These are phyloP conservation scores for Epinephelus cyanopodus DNA, from an alignment of 2,113 vertebrate genomes.

Conservation along the genomic window DNA sequence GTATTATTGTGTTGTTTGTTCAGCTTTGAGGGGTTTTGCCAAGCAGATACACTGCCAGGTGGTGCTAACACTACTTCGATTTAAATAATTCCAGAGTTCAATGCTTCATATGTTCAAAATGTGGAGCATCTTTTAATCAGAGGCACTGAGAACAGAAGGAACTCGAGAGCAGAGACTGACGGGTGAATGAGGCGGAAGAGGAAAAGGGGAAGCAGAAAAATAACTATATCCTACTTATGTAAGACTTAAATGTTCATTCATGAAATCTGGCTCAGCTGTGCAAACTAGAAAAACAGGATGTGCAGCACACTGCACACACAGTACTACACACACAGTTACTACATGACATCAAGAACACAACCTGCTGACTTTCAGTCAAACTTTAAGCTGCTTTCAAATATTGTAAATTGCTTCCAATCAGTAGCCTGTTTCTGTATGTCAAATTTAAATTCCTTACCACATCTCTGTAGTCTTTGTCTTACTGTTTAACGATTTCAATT, in stretches of 20 bases:
- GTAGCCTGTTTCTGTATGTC: not conserved
- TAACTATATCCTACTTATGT: not conserved
- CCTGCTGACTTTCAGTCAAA: not conserved
- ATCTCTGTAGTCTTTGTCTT: not conserved
- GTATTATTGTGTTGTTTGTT: too few relatives aligned
- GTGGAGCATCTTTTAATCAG: not conserved
- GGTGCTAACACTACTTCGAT: not conserved
- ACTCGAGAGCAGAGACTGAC: not conserved
- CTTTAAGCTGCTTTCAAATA: not conserved
- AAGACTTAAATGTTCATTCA: not conserved
- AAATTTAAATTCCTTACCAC: not conserved
- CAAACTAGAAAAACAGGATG: not conserved
- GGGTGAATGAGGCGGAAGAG: not conserved
- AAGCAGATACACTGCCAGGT: not conserved
- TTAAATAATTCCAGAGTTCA: not conserved
- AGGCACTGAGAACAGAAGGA: not conserved
- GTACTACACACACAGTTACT: too few relatives aligned
- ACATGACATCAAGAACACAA: not conserved
- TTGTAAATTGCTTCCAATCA: too few relatives aligned
- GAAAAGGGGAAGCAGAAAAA: not conserved
- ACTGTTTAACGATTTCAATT: not conserved
- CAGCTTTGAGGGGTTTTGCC: too few relatives aligned
- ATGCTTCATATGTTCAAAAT: not conserved
- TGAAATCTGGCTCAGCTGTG: not conserved
- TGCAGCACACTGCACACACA: not conserved